phyloP scores from a whole-genome alignment of 2,113 vertebrate species.

The Catagonus wagneri region DNA sequence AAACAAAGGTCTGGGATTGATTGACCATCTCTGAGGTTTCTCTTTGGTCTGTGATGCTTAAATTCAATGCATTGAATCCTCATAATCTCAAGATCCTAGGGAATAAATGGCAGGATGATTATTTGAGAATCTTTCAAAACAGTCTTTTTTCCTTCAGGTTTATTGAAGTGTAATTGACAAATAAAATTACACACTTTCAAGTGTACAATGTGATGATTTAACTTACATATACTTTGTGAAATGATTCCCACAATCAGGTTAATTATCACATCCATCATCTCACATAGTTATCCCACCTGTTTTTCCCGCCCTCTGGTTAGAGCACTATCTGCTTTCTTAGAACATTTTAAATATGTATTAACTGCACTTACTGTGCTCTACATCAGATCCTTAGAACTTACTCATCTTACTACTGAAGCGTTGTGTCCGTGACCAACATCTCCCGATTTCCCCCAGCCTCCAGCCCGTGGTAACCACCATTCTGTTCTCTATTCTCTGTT shows the following conservation, averaged over 20 bases:
- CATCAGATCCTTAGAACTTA: neutral
- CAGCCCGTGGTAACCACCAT: neutral
- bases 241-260: neutral
- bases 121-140: constrained; percentile 25
- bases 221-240: neutral
- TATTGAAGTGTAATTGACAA: neutral
- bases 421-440: neutral
- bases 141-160: neutral
- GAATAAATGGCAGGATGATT: neutral
- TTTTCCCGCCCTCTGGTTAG: neutral
- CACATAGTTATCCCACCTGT: neutral
- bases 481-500: neutral
- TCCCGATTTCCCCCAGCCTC: neutral
- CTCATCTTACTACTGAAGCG: neutral
- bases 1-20: neutral
- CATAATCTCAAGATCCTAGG: neutral
- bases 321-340: neutral
- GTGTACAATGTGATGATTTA: neutral
- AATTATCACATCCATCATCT: neutral
- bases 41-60: neutral
- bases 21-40: neutral
- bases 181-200: neutral
- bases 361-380: neutral
- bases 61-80: neutral
- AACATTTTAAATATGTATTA: neutral